Evolutionary conservation across 2,113 vertebrate genomes (phyloP), one percentile per base, ranked within the genome.

Genomic region (Cyprinodon brontotheroides): DNA sequence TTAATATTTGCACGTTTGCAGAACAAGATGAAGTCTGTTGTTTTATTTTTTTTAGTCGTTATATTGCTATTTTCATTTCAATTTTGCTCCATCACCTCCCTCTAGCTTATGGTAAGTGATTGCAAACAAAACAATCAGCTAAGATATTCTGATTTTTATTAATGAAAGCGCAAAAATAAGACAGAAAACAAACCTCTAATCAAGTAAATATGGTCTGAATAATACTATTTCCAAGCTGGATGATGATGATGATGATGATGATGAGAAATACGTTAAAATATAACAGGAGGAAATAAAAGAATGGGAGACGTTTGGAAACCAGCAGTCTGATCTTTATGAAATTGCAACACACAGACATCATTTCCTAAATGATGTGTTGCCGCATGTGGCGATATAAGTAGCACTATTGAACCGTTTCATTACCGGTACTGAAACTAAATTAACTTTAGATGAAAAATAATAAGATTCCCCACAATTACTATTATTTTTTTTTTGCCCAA

Each of bases 1-100:
- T 6, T 66, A 39, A 78, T 75, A 61, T 70, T 15, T 76, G 66
- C 2, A 4, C 1, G 50, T 53, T 11, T 45, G 61, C 68, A 75
- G 61, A 29, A 72, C 70, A 67, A 65, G 68, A 59, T 67, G 47
- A 63, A 79, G 38, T 65, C 70, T 13, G 38, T 62, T 7, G 59
- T 63, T 59, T 40, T 1, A 29, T 29, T 15, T 61, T 11, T 68
- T 13, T 53, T 50, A 47, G 36, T 50, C 41, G 12, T 62, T 4
- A 57, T 73, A 8, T 50, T 71, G 61, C 64, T 11, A 65, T 72
- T 41, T 62, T 38, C n/a, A 37, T 29, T 29, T 29, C 29, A 37
- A 48, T 13, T 39, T 43, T 29, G 22, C 65, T 53, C 50, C 7
- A 53, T 6, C 20, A 6, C 14, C 6, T 20, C 43, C 43, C 43